Base-by-base conservation (phyloP, 2,797 vertebrate genomes). In the Sebastes iracundus region DNA sequence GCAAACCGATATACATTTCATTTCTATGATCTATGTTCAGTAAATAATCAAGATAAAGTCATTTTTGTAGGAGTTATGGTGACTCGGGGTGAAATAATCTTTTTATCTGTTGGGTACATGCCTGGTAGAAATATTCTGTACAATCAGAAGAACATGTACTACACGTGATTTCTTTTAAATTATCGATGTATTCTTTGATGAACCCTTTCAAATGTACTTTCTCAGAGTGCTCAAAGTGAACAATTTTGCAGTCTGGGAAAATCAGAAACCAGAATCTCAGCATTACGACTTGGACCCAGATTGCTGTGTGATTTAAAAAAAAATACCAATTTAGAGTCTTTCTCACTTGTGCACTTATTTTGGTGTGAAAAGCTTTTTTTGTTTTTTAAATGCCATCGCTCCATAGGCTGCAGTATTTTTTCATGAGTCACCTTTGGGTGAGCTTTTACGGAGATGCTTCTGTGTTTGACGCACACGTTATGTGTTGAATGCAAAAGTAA, bases 381-480 rank as follows among this genome's bases (percentile, higher is more conserved):
- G 1, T 42, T 38, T 38, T 38, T 38, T 38, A 42, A 42, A 42
- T 42, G 38, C 38, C 58, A 62, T 78, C 25, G 53, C 6, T 38
- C 42, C 13, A 6, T 10, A 27, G 32, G 72, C 38, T 4, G 30
- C 30, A 67, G 59, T 18, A 38, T 38, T 38, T 38, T 38, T 67
- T 53, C 60, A 59, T 66, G 66, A 78, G 61, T 79, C 77, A 72
- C 38, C 46, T 53, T 20, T 22, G 35, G 67, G 74, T 35, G 67
- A 35, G 52, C 32, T 32, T 4, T 4, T 33, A 16, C 2, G 14
- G 10, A 73, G 60, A 22, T 28, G 30, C 59, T 52, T 59, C 23
- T 78, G 73, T 28, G 4, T 76, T 62, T 80, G 67, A 76, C 5
- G 18, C 70, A 68, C 46, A 3, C 38, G 23, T 73, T 60, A 38